Evolutionary conservation across 2,113 vertebrate species (phyloP).

Genomic region (Scolopax mira): DNA sequence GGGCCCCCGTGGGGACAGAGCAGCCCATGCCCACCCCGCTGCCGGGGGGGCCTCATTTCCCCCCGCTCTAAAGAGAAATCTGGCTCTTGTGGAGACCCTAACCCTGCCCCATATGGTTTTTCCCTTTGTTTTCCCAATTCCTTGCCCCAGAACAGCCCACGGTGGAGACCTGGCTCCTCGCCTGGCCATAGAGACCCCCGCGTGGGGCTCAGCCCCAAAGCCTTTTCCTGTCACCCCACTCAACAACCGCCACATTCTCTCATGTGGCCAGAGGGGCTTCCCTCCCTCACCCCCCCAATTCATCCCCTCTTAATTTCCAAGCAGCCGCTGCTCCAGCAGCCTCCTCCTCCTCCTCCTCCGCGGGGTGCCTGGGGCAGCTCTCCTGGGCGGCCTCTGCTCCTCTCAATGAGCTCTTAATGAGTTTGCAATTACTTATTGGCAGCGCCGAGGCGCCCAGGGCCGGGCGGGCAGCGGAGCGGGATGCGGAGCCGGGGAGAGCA

Average conservation of each 20-base stretch:
- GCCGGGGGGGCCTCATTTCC: neutral
- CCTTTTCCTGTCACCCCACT: neutral
- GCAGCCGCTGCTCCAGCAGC: neutral
- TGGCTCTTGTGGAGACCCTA: neutral
- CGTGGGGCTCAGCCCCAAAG: neutral
- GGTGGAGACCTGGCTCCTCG: neutral
- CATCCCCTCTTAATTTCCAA: neutral
- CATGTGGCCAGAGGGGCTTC: neutral
- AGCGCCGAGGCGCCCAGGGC: neutral
- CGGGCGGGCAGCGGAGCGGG: neutral
- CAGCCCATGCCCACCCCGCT: neutral
- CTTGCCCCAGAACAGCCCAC: neutral
- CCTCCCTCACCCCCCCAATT: no score
- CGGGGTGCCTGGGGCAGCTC: neutral
- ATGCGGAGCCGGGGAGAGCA: neutral
- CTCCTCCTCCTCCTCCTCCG: neutral
- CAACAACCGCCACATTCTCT: neutral
- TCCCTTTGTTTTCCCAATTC: neutral
- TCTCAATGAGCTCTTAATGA: constrained; percentile 45
- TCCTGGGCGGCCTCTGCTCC: neutral
- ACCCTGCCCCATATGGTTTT: rapidly evolving
- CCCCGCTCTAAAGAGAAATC: neutral
- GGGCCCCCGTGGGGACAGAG: neutral
- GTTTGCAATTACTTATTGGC: constrained; percentile 55
- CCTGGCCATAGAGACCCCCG: neutral